phyloP scores from a whole-genome alignment of 2,113 vertebrate species.

The Sciurus niger region DNA sequence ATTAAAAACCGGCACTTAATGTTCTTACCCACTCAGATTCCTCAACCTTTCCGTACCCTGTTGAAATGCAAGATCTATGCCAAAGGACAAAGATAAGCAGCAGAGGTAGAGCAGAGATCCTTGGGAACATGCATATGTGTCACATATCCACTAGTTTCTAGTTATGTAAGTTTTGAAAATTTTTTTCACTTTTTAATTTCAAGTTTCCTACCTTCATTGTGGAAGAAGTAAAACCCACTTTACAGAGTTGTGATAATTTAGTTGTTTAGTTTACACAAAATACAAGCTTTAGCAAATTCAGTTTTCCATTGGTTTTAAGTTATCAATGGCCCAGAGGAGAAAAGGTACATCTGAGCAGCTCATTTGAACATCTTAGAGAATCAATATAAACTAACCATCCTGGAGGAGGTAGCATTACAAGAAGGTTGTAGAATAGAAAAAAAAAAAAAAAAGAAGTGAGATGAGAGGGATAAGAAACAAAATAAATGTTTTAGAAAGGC shows the following conservation, averaged over 20 bases:
- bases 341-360: not conserved
- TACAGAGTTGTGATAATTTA: constrained; percentile 8
- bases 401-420: not conserved
- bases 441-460: not conserved
- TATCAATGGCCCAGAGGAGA: not conserved
- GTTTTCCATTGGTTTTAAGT: constrained; percentile 15
- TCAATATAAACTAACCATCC: not conserved
- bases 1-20: not conserved
- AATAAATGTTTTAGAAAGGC: not conserved
- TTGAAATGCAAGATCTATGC: not conserved
- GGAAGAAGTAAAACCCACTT: not conserved
- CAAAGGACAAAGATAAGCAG: not conserved
- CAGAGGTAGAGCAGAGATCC: not conserved
- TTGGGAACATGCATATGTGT: not conserved
- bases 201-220: not conserved
- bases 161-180: not conserved
- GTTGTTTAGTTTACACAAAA: not conserved
- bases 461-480: not conserved
- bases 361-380: not conserved
- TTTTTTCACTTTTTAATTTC: constrained; percentile 13
- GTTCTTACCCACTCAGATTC: not conserved
- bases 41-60: not conserved
- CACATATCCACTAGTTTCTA: not conserved
- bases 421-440: not conserved
- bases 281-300: not conserved